These are phyloP conservation scores for Scaptomyza pallida DNA, from an alignment of 1,140 invertebrate species.

Conservation along the genomic window DNA sequence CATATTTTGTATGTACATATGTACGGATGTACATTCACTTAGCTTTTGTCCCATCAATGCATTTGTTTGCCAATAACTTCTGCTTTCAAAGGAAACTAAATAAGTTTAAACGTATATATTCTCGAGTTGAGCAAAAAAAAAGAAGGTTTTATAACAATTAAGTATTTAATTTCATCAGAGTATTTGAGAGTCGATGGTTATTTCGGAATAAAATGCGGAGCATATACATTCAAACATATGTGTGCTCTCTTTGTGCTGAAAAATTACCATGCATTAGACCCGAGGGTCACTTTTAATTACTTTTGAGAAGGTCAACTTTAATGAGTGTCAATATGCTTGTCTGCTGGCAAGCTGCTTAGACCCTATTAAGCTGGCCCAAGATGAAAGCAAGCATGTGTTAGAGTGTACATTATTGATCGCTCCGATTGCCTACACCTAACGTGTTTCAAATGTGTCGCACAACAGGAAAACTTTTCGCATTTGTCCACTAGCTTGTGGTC, in stretches of 20 bases:
- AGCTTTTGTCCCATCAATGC: neutral
- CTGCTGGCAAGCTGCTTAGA: conserved; percentile 2
- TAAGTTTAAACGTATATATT: no score
- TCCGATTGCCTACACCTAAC: conserved; percentile 25
- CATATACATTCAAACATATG: neutral
- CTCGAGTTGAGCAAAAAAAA: neutral
- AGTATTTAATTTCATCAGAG: conserved; percentile 1
- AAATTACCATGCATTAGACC: conserved; percentile 77
- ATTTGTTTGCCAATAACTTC: neutral
- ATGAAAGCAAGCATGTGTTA: neutral
- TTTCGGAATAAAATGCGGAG: neutral
- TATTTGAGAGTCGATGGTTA: neutral
- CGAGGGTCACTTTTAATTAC: conserved; percentile 82
- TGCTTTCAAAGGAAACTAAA: no score
- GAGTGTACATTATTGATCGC: conserved; percentile 60
- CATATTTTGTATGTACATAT: conserved; percentile 56
- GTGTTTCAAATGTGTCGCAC: conserved; percentile 52
- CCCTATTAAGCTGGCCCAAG: conserved; percentile 15
- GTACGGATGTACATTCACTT: no score
- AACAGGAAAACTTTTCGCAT: conserved; percentile 82
- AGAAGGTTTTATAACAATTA: no score
- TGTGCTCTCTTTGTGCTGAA: conserved; percentile 51
- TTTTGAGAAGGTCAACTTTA: conserved; percentile 81
- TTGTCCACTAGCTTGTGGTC: conserved; percentile 75
- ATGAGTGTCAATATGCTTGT: conserved; percentile 65